A percentile compares a stretch with the other conserved stretches of the same genome.
These are phyloP conservation scores for Papilio elwesi DNA, from an alignment of 2,888 invertebrate species.

Conservation along the genomic window DNA sequence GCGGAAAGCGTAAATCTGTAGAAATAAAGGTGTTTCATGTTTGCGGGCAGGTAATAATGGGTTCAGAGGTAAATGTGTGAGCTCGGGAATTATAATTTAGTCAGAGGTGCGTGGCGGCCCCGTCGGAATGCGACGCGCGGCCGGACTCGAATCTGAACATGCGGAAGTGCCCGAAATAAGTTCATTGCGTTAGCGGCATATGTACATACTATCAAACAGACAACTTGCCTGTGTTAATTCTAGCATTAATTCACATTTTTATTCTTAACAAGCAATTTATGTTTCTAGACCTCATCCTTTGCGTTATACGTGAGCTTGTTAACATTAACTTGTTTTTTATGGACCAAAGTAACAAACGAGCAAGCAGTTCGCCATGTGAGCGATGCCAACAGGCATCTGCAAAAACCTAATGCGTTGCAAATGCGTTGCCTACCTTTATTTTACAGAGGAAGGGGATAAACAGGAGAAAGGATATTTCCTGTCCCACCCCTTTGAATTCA, in stretches of 20 bases:
- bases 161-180: conserved; percentile 82
- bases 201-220: conserved; percentile 42
- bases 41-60: conserved; percentile 19
- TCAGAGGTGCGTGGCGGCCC: conserved; percentile 51
- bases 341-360: no score
- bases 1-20: not conserved
- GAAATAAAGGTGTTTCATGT: not conserved
- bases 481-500: no score
- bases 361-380: no score
- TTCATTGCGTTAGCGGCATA: conserved; percentile 63
- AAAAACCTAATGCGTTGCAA: no score
- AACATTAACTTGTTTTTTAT: no score
- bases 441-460: no score
- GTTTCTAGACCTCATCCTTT: not conserved
- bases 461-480: no score
- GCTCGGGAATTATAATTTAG: conserved; percentile 41
- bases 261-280: not conserved
- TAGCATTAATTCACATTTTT: conserved; percentile 17
- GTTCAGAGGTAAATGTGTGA: conserved; percentile 44
- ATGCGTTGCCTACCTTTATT: no score
- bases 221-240: conserved; percentile 30
- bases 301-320: no score
- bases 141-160: conserved; percentile 69
- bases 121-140: conserved; percentile 66
- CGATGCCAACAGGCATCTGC: no score